phyloP scores from a whole-genome alignment of 2,797 vertebrate species.

The Rhyacichthys aspro region DNA sequence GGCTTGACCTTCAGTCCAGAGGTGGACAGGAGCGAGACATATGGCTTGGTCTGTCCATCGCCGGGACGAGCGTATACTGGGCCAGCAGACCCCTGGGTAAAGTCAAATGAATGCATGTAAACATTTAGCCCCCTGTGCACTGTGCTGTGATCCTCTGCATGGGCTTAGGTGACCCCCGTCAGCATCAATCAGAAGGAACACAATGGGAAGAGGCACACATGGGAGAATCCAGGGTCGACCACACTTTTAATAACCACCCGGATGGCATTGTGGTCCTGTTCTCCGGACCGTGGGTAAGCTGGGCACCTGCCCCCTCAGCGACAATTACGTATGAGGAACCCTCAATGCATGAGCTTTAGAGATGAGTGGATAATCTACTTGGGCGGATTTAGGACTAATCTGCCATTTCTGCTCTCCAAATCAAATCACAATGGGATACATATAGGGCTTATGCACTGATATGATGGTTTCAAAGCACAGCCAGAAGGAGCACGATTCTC shows the following conservation, averaged over 20 bases:
- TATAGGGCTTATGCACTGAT: conserved; percentile 62
- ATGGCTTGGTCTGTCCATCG: conserved; percentile 41
- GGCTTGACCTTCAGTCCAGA: conserved; percentile 49
- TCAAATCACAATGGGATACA: conserved; percentile 74
- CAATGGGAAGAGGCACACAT: conserved; percentile 73
- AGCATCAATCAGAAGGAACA: conserved; percentile 77
- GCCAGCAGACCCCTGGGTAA: conserved; percentile 64
- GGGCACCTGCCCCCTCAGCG: conserved; percentile 60
- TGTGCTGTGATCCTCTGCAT: conserved; percentile 65
- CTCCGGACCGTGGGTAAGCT: conserved; percentile 59
- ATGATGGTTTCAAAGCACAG: conserved; percentile 57
- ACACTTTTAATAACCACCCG: conserved; percentile 71
- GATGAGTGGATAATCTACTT: conserved; percentile 84
- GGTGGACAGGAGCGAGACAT: conserved; percentile 53
- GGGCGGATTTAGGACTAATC: conserved; percentile 77
- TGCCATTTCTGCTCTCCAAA: conserved; percentile 76
- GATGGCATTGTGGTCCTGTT: conserved; percentile 65
- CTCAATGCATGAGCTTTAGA: conserved; percentile 78
- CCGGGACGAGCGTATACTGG: conserved; percentile 24
- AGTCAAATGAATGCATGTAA: conserved; percentile 81
- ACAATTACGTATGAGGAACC: conserved; percentile 73
- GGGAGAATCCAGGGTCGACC: conserved; percentile 65
- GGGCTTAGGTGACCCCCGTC: conserved; percentile 78
- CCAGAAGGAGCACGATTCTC: conserved; percentile 39
- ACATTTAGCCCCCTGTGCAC: conserved; percentile 76